Percentiles rank a stretch among this genome's conserved stretches.
Evolutionary conservation across 2,113 vertebrate species (phyloP).

Genomic region (Tetrao urogallus): DNA sequence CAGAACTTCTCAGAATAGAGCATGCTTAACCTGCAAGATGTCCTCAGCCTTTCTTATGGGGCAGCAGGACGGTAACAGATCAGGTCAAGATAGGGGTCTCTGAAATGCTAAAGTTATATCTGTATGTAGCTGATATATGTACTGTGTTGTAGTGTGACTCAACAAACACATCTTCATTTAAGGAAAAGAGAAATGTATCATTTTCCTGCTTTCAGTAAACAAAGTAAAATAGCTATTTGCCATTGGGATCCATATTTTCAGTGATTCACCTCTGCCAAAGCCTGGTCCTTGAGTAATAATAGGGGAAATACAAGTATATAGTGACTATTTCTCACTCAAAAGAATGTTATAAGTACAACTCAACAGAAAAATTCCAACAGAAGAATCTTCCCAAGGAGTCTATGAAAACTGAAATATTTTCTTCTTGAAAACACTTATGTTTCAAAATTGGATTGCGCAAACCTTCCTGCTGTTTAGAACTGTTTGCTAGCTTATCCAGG

Average conservation of each 20-base stretch:
- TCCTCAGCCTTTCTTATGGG: background rate
- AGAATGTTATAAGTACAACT: background rate
- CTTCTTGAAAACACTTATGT: accelerated
- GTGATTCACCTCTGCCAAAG: background rate
- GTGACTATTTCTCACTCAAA: background rate
- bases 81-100: background rate
- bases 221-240: no score
- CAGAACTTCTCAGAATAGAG: background rate
- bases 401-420: background rate
- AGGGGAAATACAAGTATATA: background rate
- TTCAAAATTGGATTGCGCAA: background rate
- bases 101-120: background rate
- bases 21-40: background rate
- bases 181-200: background rate
- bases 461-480: background rate
- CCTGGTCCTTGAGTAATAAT: background rate
- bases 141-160: background rate
- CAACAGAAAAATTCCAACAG: background rate
- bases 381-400: background rate
- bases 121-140: background rate
- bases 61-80: background rate
- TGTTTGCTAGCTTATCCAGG: background rate
- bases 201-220: background rate
- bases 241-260: background rate
- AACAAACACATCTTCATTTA: background rate